phyloP scores from a whole-genome alignment of 2,113 vertebrate species.

The Callopanchax toddi region DNA sequence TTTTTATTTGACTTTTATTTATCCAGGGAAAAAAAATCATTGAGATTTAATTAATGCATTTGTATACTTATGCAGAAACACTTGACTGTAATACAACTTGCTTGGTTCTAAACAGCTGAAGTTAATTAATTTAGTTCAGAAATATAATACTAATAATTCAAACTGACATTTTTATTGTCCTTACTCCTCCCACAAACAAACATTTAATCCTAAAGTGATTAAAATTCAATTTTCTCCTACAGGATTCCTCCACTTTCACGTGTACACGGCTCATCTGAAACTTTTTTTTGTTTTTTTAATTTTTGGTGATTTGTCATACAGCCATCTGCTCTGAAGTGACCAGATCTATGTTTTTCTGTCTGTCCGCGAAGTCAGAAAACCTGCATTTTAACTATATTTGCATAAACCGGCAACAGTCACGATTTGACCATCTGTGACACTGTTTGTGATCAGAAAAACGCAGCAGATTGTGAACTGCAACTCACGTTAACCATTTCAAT shows the following conservation, averaged over 20 bases:
- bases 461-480: conserved; percentile 33
- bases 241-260: not conserved
- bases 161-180: not conserved
- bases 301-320: not conserved
- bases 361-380: conserved; percentile 5
- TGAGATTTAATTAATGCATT: too few species aligned
- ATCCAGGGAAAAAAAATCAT: too few species aligned
- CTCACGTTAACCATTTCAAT: conserved; percentile 20
- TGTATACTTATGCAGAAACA: too few species aligned
- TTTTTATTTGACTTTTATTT: too few species aligned
- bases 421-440: conserved; percentile 35
- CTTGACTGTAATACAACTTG: not conserved
- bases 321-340: conserved; percentile 38
- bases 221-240: not conserved
- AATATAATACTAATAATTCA: not conserved
- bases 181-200: not conserved
- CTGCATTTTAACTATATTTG: conserved; percentile 36
- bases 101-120: not conserved
- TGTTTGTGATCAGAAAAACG: conserved; percentile 23
- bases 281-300: not conserved
- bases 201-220: not conserved
- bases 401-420: conserved; percentile 35
- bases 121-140: not conserved
- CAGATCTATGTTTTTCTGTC: conserved; percentile 24
- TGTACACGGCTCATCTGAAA: not conserved